Evolutionary conservation across 2,113 vertebrate genomes (phyloP).

Genomic region (Ramphastos sulfuratus): DNA sequence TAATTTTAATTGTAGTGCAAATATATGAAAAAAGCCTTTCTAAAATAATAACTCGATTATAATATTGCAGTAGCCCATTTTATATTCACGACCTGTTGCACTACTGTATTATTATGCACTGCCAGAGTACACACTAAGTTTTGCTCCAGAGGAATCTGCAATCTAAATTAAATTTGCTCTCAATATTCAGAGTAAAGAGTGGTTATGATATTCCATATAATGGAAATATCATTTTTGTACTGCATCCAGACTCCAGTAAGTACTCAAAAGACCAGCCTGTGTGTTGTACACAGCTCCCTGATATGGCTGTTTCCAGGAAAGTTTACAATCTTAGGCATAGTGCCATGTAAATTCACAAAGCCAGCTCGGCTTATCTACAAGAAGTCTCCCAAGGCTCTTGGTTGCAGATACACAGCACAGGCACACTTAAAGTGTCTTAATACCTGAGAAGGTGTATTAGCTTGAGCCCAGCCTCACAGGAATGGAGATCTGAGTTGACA

Average conservation of each 20-base stretch:
- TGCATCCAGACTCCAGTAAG: background rate
- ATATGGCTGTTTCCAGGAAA: background rate
- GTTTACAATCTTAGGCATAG: background rate
- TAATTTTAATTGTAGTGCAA: slow-evolving; percentile 22
- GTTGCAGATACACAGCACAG: background rate
- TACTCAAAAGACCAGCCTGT: background rate
- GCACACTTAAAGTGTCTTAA: background rate
- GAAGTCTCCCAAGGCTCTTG: background rate
- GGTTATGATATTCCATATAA: background rate
- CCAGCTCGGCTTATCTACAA: background rate
- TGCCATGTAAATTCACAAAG: background rate
- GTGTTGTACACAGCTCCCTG: background rate
- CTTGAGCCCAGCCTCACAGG: background rate
- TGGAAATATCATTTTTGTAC: background rate
- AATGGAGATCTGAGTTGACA: background rate
- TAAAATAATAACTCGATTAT: background rate
- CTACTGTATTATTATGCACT: background rate
- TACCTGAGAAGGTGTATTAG: background rate
- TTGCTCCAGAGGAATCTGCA: background rate
- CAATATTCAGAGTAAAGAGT: background rate
- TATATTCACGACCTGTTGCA: background rate
- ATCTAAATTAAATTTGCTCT: background rate
- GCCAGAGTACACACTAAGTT: background rate
- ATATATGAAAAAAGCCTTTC: background rate
- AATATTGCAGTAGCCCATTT: background rate